A percentile compares a stretch with the other conserved stretches of the same genome.
These are phyloP conservation scores for Solenodon paradoxus DNA, from an alignment of 2,113 vertebrate species.

Conservation along the genomic window DNA sequence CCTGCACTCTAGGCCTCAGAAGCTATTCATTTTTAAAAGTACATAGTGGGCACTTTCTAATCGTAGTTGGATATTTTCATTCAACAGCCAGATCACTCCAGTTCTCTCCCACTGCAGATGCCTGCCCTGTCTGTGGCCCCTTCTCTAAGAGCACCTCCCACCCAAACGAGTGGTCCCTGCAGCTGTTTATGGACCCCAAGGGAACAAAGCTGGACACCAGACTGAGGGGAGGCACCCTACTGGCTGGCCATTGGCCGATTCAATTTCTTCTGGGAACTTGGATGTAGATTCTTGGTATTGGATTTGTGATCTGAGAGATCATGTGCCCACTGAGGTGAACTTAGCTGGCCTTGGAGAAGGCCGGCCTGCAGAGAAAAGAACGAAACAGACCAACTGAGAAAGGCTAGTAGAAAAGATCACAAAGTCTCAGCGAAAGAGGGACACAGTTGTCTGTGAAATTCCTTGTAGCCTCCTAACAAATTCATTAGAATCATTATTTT, in stretches of 20 bases:
- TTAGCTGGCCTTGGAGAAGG: not conserved
- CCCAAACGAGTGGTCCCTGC: accelerated
- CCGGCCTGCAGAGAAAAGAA: not conserved
- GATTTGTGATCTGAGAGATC: not conserved
- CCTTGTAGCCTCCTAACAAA: not conserved
- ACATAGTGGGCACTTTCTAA: not conserved
- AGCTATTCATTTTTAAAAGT: constrained; percentile 22
- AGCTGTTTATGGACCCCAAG: not conserved
- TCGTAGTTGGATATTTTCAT: not conserved
- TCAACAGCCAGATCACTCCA: not conserved
- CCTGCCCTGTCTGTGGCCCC: accelerated
- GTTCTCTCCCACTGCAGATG: not conserved
- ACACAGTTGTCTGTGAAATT: not conserved
- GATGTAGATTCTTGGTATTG: not conserved
- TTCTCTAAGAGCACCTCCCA: not conserved
- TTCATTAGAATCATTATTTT: not conserved
- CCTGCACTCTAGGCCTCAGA: not conserved
- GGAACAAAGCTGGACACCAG: not conserved
- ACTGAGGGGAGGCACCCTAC: not conserved
- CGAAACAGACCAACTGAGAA: not conserved
- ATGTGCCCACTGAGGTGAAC: not conserved
- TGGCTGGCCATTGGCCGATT: not conserved
- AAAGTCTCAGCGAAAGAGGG: not conserved
- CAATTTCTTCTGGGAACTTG: not conserved
- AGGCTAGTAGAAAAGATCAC: not conserved